A percentile compares a stretch with the other conserved stretches of the same genome.
Conservation (phyloP, 2,113 vertebrate genomes). For the Meleagris gallopavo region DNA sequence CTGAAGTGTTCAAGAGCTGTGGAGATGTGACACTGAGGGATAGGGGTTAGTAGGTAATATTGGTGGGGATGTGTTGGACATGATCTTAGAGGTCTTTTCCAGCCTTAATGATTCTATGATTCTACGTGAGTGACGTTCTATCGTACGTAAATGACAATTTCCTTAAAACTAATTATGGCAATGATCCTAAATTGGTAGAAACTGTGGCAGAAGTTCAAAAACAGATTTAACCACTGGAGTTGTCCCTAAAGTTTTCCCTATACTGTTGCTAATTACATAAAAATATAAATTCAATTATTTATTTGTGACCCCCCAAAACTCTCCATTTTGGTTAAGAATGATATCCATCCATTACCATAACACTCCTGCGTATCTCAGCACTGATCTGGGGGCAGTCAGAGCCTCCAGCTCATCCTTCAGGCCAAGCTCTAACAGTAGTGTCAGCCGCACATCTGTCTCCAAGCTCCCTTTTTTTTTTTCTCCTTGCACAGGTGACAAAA, state of each 20-base stretch:
- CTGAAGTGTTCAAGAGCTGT: background rate
- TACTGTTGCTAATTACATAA: background rate
- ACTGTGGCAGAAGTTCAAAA: background rate
- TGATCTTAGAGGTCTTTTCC: background rate
- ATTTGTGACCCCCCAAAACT: background rate
- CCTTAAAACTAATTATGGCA: background rate
- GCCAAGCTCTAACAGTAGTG: background rate
- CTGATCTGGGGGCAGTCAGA: background rate
- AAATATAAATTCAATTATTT: background rate
- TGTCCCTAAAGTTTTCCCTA: background rate
- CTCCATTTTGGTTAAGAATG: background rate
- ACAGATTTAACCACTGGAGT: background rate
- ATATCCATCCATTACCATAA: background rate
- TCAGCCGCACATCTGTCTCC: background rate
- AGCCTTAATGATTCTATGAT: background rate
- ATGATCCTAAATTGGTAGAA: background rate
- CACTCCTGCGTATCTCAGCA: accelerated
- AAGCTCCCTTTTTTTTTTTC: background rate
- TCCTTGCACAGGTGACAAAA: background rate
- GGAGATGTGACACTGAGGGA: background rate
- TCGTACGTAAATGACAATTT: background rate
- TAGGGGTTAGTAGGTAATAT: background rate
- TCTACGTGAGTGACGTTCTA: background rate
- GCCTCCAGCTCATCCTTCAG: background rate
- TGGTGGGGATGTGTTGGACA: background rate